Evolutionary conservation across 2,888 invertebrate genomes (phyloP), one percentile per base, ranked within the genome.

Genomic region (Xestobium rufovillosum): DNA sequence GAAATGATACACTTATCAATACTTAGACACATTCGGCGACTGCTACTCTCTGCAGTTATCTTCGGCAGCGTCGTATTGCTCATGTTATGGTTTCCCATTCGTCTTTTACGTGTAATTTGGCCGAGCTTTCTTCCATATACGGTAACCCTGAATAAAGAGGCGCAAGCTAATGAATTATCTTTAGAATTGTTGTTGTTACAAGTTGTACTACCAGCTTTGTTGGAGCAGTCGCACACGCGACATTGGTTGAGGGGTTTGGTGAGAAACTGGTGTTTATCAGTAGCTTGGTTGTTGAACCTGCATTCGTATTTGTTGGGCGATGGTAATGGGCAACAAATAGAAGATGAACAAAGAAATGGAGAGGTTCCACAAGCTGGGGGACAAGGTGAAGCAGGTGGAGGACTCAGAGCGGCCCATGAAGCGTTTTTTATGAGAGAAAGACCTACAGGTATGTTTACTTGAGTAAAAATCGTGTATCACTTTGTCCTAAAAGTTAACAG

Each of bases 1-100:
- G 92, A 89, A 78, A 97, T 98, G 97, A 97, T 98, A 48, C 96
- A 97, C 61, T 71, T 95, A 17, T 90, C 97, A 2, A 90, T 97
- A 25, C 69, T 91, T 56, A 77, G 86, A 26, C 97, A 98, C 61
- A 79, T 91, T 11, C 76, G 94, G 8, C 78, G 97, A 19, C 75
- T 97, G 30, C 76, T 96, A 11, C 87, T 91, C 0, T 96, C 96
- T 0, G 87, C 92, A 10, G 87, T 96, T 57, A 86, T 92, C 51
- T 97, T 98, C 67, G 97, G 96, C 12, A 91, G 90, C 2, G 91
- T 90, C 0, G 94, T 98, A 2, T 70, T 98, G 23, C 74, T 98
- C 27, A 94, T 97, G 85, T 72, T 98, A 26, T 97, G 95, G 90
- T 67, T 96, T 36, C 98, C 98, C 0, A 85, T 96, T 16, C 72